A percentile compares a stretch with the other conserved stretches of the same genome.
Evolutionary conservation across 2,888 invertebrate species (phyloP).

Genomic region (Oeneis ivallda): DNA sequence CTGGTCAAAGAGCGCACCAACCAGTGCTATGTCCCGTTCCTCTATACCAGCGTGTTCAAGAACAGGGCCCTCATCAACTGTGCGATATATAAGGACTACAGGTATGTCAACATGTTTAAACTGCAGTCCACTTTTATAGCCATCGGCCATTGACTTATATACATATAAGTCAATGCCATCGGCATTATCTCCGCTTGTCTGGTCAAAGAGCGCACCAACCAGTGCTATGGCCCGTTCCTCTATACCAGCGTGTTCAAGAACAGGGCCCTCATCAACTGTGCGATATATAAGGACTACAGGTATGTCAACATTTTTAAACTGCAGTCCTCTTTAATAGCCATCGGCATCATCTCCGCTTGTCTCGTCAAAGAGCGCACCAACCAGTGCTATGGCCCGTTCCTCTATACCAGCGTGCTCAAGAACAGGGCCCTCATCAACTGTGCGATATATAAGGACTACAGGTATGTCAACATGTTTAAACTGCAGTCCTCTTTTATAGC

Average conservation of each 20-base stretch:
- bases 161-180: too few species aligned
- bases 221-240: conserved; percentile 71
- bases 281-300: conserved; percentile 59
- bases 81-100: conserved; percentile 61
- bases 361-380: conserved; percentile 66
- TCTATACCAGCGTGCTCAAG: conserved; percentile 69
- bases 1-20: conserved; percentile 66
- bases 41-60: conserved; percentile 69
- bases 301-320: not conserved
- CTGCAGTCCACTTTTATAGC: conserved; percentile 40
- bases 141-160: too few species aligned
- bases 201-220: conserved; percentile 65
- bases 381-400: conserved; percentile 71
- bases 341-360: conserved; percentile 71
- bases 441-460: conserved; percentile 61
- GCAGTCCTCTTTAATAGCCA: conserved; percentile 43
- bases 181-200: conserved; percentile 71
- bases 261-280: conserved; percentile 67
- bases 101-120: not conserved
- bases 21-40: conserved; percentile 71
- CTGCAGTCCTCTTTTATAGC: conserved; percentile 45
- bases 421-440: conserved; percentile 70
- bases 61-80: conserved; percentile 70
- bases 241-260: conserved; percentile 71
- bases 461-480: not conserved